Evolutionary conservation across 2,113 vertebrate species (phyloP).

Genomic region (Gracilinanus agilis): DNA sequence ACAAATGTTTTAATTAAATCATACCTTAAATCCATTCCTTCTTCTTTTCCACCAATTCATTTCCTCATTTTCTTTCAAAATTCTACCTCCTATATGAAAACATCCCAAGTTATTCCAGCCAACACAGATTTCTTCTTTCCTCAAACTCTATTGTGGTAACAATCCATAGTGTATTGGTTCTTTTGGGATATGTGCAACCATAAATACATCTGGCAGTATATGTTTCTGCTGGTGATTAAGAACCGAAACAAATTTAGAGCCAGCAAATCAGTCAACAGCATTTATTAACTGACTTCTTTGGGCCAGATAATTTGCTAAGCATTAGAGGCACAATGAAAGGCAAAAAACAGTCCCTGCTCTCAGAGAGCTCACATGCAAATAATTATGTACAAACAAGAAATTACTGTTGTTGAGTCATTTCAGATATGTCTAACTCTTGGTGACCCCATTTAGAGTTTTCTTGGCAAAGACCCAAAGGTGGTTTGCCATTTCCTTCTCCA

Average conservation of each 20-base stretch:
- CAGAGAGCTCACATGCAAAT: neutral
- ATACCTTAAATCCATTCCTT: neutral
- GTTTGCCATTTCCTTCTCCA: too few relatives aligned
- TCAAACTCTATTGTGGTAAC: neutral
- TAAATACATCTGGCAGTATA: neutral
- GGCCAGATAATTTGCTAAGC: neutral
- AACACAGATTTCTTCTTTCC: neutral
- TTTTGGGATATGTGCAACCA: neutral
- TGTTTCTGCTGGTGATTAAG: neutral
- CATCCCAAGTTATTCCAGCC: neutral
- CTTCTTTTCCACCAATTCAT: neutral
- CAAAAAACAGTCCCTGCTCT: neutral
- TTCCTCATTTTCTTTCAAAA: neutral
- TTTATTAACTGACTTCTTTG: neutral
- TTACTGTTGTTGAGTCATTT: too few relatives aligned
- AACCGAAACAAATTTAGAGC: neutral
- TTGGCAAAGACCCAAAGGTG: too few relatives aligned
- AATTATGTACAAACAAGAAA: neutral
- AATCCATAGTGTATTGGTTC: neutral
- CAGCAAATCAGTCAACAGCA: neutral
- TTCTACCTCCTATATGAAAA: neutral
- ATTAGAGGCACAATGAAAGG: neutral
- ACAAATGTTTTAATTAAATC: constrained; percentile 7
- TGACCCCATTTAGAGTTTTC: too few relatives aligned
- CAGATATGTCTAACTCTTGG: too few relatives aligned